Conservation (phyloP, 2,888 invertebrate species). For the Ophioninae sp. region DNA sequence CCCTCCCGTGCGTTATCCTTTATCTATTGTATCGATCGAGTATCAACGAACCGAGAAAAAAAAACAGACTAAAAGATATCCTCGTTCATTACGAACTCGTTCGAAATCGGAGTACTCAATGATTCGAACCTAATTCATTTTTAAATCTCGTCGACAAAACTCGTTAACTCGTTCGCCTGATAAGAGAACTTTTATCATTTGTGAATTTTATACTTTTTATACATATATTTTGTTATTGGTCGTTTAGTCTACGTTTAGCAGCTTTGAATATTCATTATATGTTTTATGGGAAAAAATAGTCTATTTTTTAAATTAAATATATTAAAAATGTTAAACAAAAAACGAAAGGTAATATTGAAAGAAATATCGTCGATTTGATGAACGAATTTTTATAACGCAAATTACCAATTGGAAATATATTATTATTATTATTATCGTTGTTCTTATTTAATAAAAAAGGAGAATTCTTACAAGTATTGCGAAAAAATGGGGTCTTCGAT, state of each 20-base stretch:
- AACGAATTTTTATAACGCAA: neutral
- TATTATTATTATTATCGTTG: neutral
- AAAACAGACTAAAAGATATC: neutral
- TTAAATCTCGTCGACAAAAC: neutral
- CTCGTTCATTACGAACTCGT: neutral
- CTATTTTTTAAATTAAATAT: too few relatives aligned
- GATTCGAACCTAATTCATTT: neutral
- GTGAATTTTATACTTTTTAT: too few relatives aligned
- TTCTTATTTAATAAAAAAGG: neutral
- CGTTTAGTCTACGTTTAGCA: too few relatives aligned
- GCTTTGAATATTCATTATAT: too few relatives aligned
- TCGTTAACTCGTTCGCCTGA: neutral
- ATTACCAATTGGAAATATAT: neutral
- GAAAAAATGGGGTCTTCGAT: too few relatives aligned
- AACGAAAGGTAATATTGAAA: too few relatives aligned
- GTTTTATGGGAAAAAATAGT: too few relatives aligned
- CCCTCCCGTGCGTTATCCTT: neutral
- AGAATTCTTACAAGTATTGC: too few relatives aligned
- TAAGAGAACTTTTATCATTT: neutral
- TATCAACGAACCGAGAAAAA: neutral
- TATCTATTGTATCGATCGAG: neutral
- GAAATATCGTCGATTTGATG: neutral
- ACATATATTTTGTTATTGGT: too few relatives aligned
- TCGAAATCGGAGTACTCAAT: neutral
- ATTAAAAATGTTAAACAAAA: too few relatives aligned